Conservation (phyloP, 2,888 invertebrate genomes). For the Chymomyza amoena region DNA sequence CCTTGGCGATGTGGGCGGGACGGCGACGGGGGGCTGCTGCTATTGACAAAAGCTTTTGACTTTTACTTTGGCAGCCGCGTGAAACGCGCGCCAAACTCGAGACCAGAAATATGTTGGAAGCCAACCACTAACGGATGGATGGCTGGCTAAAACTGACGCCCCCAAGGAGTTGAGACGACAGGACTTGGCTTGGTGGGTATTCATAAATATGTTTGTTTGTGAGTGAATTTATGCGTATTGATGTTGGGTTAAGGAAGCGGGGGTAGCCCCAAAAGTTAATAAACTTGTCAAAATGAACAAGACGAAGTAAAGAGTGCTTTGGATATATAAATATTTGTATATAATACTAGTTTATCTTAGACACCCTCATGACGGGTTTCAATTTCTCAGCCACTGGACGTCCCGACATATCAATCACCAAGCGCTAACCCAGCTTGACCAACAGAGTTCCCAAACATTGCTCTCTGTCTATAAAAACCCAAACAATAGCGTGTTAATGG, state of each 20-base stretch:
- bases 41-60: slow-evolving; percentile 74
- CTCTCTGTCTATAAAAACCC: slow-evolving; percentile 43
- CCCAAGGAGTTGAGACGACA: slow-evolving; percentile 22
- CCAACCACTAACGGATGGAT: slow-evolving; percentile 18
- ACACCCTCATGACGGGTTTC: background rate
- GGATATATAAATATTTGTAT: too few relatives aligned
- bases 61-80: slow-evolving; percentile 40
- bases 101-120: slow-evolving; percentile 73
- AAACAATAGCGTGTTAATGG: slow-evolving; percentile 74
- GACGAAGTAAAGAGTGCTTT: slow-evolving; percentile 40
- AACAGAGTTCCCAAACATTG: background rate
- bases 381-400: slow-evolving; percentile 33
- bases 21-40: slow-evolving; percentile 15
- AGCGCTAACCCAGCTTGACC: background rate
- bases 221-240: background rate
- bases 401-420: slow-evolving; percentile 63
- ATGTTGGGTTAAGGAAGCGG: slow-evolving; percentile 18
- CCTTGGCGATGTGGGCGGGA: slow-evolving; percentile 28
- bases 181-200: slow-evolving; percentile 13
- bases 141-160: slow-evolving; percentile 25
- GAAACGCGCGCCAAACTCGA: slow-evolving; percentile 66
- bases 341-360: too few relatives aligned
- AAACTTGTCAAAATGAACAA: slow-evolving; percentile 62
- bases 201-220: slow-evolving; percentile 43
- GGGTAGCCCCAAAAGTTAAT: slow-evolving; percentile 57